phyloP scores from a whole-genome alignment of 2,113 vertebrate species.

The Mormyrus iriodes region DNA sequence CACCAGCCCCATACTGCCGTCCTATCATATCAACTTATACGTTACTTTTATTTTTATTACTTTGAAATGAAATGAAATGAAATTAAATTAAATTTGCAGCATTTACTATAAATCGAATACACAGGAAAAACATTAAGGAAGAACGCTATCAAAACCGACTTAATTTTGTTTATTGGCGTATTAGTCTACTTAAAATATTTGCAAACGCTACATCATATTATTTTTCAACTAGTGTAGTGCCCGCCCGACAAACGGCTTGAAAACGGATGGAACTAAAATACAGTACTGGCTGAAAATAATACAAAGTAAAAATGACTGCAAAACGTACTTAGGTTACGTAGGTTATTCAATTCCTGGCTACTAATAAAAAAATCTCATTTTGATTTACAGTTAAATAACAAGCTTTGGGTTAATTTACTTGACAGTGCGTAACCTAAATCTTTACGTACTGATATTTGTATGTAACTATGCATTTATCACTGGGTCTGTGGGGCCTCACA shows the following conservation, averaged over 20 bases:
- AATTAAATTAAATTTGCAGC: neutral
- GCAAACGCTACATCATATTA: neutral
- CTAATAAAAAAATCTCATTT: neutral
- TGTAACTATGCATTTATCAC: neutral
- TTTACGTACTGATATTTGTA: neutral
- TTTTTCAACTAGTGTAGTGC: neutral
- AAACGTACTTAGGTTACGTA: neutral
- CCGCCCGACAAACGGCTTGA: too few relatives aligned
- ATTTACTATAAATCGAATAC: neutral
- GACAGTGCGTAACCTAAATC: neutral
- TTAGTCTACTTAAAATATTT: neutral
- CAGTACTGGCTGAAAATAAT: neutral
- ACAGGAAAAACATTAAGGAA: neutral
- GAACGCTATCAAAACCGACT: neutral
- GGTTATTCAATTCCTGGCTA: neutral
- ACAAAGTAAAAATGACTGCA: neutral
- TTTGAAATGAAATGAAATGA: too few relatives aligned
- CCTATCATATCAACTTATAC: neutral
- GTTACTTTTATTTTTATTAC: neutral
- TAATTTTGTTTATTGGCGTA: neutral
- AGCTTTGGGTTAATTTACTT: neutral
- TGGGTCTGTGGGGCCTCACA: neutral
- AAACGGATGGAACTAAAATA: neutral
- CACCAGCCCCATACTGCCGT: neutral
- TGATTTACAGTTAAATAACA: neutral